phyloP scores from a whole-genome alignment of 1,140 invertebrate species.

The Mamestra configurata region DNA sequence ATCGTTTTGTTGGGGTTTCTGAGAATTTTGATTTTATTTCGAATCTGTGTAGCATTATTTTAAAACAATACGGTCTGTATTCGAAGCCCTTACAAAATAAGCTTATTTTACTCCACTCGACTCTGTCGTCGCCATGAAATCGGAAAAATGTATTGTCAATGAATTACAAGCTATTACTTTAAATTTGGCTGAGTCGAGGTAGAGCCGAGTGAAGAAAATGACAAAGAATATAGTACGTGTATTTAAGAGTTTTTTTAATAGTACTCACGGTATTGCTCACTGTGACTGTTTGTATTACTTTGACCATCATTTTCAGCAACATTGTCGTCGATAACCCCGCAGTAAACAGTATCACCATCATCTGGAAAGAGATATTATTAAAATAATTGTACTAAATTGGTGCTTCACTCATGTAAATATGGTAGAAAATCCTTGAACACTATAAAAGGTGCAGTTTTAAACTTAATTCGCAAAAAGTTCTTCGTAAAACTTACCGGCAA shows the following conservation, averaged over 20 bases:
- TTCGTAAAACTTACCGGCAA: slow-evolving; percentile 66
- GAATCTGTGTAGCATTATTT: too few species aligned
- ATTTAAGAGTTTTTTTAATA: not conserved
- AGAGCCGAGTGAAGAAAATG: too few species aligned
- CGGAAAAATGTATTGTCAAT: too few species aligned
- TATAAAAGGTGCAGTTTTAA: slow-evolving; percentile 9
- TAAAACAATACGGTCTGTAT: too few species aligned
- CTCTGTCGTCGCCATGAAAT: too few species aligned
- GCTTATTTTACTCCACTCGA: too few species aligned
- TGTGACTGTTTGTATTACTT: slow-evolving; percentile 55
- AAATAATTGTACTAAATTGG: not conserved
- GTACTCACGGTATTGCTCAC: slow-evolving; percentile 48
- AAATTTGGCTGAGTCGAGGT: too few species aligned
- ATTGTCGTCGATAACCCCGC: slow-evolving; percentile 65
- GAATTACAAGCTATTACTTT: too few species aligned
- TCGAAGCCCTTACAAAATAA: too few species aligned
- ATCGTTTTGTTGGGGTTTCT: too few species aligned
- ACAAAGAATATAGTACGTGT: too few species aligned
- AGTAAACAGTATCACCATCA: slow-evolving; percentile 62
- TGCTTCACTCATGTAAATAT: not conserved
- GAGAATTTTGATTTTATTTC: too few species aligned
- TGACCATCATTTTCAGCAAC: slow-evolving; percentile 61
- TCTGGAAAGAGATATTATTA: slow-evolving; percentile 61
- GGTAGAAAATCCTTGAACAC: not conserved
- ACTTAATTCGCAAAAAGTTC: slow-evolving; percentile 35